Evolutionary conservation across 2,888 invertebrate genomes (phyloP).

Genomic region (Diloba caeruleocephala): DNA sequence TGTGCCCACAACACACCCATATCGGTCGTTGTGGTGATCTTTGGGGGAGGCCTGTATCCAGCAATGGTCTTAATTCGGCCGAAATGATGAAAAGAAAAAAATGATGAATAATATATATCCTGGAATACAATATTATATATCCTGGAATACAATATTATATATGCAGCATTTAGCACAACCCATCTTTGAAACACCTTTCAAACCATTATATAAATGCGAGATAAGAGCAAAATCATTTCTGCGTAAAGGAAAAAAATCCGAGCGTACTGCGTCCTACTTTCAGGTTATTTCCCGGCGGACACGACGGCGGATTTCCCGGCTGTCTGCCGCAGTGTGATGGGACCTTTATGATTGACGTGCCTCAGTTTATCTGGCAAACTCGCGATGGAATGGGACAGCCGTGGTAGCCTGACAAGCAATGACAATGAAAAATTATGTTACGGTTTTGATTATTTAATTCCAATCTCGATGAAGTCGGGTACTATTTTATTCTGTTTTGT

Average conservation of each 20-base stretch:
- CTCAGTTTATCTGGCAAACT: slow-evolving; percentile 11
- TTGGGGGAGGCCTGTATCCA: too few species aligned
- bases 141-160: not conserved
- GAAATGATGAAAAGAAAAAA: too few species aligned
- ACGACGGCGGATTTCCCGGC: slow-evolving; percentile 35
- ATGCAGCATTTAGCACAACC: not conserved
- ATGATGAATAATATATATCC: too few species aligned
- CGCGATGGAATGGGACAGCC: slow-evolving; percentile 19
- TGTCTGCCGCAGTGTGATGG: slow-evolving; percentile 22
- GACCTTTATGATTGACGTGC: slow-evolving; percentile 37
- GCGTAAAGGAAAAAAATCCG: slow-evolving; percentile 15
- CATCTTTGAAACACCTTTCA: slow-evolving; percentile 12
- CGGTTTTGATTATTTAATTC: too few species aligned
- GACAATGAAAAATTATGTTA: not conserved
- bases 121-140: too few species aligned
- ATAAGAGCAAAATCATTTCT: slow-evolving; percentile 25
- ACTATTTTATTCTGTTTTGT: too few species aligned
- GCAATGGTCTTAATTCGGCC: too few species aligned
- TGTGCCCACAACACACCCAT: too few species aligned
- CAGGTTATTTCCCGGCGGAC: slow-evolving; percentile 48
- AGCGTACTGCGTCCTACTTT: slow-evolving; percentile 19
- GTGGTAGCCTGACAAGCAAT: not conserved
- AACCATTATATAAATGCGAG: slow-evolving; percentile 14
- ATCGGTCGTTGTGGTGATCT: too few species aligned
- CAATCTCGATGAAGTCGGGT: too few species aligned